phyloP scores from a whole-genome alignment of 2,797 vertebrate species.

The Anguilla obscura region DNA sequence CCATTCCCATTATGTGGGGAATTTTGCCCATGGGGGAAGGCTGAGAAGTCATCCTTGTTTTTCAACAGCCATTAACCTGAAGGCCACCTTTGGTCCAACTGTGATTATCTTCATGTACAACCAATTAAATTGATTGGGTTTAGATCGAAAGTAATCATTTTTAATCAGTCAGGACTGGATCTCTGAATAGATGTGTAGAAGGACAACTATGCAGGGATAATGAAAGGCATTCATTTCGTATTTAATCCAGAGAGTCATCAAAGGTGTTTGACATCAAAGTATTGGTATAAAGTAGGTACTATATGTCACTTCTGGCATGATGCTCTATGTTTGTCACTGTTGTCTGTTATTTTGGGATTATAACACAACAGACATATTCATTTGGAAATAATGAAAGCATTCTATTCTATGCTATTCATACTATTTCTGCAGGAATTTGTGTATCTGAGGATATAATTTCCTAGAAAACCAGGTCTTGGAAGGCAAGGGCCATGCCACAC shows the following conservation, averaged over 20 bases:
- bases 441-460: neutral
- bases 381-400: neutral
- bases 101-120: slow-evolving; percentile 1
- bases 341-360: neutral
- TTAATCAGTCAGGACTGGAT: slow-evolving; percentile 4
- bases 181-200: neutral
- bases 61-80: slow-evolving; percentile 24
- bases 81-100: neutral
- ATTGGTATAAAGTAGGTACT: neutral
- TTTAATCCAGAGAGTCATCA: neutral
- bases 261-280: neutral
- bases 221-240: neutral
- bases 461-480: neutral
- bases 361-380: neutral
- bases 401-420: neutral
- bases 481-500: neutral
- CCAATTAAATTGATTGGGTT: neutral
- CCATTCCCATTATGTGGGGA: neutral
- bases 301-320: neutral
- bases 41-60: slow-evolving; percentile 17
- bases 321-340: neutral
- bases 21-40: neutral
- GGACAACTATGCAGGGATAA: neutral
- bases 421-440: neutral
- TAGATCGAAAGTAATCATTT: neutral